phyloP scores from a whole-genome alignment of 2,797 vertebrate species.

The Ceyx erithaca region DNA sequence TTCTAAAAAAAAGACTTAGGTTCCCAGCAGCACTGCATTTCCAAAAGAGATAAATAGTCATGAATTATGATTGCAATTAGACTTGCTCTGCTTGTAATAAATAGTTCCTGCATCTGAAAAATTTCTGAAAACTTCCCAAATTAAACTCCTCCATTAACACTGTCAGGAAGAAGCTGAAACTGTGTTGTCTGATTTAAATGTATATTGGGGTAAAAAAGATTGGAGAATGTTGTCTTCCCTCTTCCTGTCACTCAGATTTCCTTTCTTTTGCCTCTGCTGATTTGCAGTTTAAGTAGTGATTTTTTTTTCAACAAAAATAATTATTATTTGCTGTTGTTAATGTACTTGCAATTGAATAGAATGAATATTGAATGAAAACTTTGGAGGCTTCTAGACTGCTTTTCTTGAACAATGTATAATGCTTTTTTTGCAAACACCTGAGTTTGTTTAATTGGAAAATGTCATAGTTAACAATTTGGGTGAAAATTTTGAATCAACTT shows the following conservation, averaged over 20 bases:
- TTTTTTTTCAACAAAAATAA: background rate
- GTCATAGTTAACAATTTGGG: background rate
- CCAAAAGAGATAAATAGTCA: background rate
- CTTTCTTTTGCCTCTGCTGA: background rate
- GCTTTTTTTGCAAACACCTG: background rate
- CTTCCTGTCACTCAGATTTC: background rate
- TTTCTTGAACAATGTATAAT: background rate
- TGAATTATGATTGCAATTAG: background rate
- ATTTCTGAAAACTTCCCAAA: background rate
- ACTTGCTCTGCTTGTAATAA: background rate
- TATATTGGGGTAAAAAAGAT: background rate
- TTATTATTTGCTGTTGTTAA: background rate
- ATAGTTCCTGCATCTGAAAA: background rate
- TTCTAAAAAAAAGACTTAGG: background rate
- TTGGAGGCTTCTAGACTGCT: background rate
- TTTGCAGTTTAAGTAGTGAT: background rate
- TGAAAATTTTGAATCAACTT: background rate
- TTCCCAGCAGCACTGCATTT: background rate
- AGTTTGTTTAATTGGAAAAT: background rate
- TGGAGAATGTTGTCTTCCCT: background rate
- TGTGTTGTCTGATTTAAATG: background rate
- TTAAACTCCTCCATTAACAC: background rate
- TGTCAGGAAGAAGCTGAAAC: background rate
- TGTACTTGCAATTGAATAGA: background rate
- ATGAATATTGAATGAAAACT: background rate